Evolutionary conservation across 1,140 invertebrate genomes (phyloP), one percentile per base, ranked within the genome.

Genomic region (Gryon sp.): DNA sequence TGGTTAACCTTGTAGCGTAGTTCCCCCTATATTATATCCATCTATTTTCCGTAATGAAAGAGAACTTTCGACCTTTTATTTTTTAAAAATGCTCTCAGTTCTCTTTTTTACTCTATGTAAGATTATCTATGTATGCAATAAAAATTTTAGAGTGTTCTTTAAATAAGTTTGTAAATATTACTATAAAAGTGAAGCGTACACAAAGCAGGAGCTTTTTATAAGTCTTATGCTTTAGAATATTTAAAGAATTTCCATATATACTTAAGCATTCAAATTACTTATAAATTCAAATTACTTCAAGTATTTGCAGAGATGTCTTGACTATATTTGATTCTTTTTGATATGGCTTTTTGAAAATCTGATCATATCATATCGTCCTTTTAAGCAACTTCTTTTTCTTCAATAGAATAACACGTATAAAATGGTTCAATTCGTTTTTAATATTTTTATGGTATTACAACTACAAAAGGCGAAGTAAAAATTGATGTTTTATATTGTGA

Each of bases 141-240:
- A 12, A 52, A 32, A 12, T 60, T 52, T 69, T 46, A 40, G 32
- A 52, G 26, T 50, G 45, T 20, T 43, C 8, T 22, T 50, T 69
- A 30, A 68, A 68, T 59, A 15, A 57, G 32, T 68, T 57, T 57
- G 30, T 48, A 55, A 68, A 68, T 57, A 68, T 68, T 57, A 32
- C 40, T 36, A 55, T 38, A 68, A 45, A 36, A 68, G 50, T 22
- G 28, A 26, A 36, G n/a, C 14, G 19, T 41, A 40, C 32, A 53
- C 12, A 45, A 62, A 38, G 32, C 15, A 40, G 24, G 36, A 34
- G 55, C 28, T 45, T 46, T 60, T 60, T n/a, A 60, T 60, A 24
- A 53, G 34, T 12, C 26, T 38, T 38, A 36, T 38, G n/a, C 20
- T 2, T 5, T 53, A 34, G 26, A 53, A 53, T 53, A 38, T 38